Conservation (phyloP, 2,888 invertebrate genomes). For the Melanostoma mellinum region DNA sequence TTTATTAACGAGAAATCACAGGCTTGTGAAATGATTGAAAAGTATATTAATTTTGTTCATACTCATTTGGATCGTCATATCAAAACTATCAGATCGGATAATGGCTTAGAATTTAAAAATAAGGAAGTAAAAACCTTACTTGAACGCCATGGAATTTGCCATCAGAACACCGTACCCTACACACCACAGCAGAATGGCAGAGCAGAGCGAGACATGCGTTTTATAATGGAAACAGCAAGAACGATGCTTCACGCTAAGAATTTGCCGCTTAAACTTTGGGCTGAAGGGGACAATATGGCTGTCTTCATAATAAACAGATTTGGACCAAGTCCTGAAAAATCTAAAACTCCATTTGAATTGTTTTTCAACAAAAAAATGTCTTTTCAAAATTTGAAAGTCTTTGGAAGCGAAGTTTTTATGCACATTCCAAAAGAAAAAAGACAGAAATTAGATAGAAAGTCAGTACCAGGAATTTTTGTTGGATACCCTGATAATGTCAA, state of each 20-base stretch:
- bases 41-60: slow-evolving; percentile 50
- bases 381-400: slow-evolving; percentile 73
- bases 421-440: slow-evolving; percentile 67
- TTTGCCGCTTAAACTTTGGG: slow-evolving; percentile 76
- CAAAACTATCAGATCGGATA: slow-evolving; percentile 74
- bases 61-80: slow-evolving; percentile 35
- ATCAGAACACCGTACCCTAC: slow-evolving; percentile 74
- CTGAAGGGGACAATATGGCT: slow-evolving; percentile 78
- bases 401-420: slow-evolving; percentile 78
- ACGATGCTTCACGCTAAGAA: slow-evolving; percentile 71
- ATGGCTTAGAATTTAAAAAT: slow-evolving; percentile 75
- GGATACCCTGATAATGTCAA: slow-evolving; percentile 73
- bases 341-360: slow-evolving; percentile 75
- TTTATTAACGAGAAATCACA: slow-evolving; percentile 72
- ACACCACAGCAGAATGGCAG: slow-evolving; percentile 79
- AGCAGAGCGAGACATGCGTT: slow-evolving; percentile 77
- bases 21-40: slow-evolving; percentile 40
- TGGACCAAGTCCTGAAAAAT: slow-evolving; percentile 66
- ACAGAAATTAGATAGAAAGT: slow-evolving; percentile 23
- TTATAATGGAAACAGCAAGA: slow-evolving; percentile 77
- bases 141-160: slow-evolving; percentile 72
- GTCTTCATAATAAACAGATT: slow-evolving; percentile 77
- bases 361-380: slow-evolving; percentile 37
- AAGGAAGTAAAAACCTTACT: slow-evolving; percentile 71
- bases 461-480: slow-evolving; percentile 76